A percentile compares a stretch with the other conserved stretches of the same genome.
phyloP scores from a whole-genome alignment of 2,797 vertebrate species.

The Merluccius polli region DNA sequence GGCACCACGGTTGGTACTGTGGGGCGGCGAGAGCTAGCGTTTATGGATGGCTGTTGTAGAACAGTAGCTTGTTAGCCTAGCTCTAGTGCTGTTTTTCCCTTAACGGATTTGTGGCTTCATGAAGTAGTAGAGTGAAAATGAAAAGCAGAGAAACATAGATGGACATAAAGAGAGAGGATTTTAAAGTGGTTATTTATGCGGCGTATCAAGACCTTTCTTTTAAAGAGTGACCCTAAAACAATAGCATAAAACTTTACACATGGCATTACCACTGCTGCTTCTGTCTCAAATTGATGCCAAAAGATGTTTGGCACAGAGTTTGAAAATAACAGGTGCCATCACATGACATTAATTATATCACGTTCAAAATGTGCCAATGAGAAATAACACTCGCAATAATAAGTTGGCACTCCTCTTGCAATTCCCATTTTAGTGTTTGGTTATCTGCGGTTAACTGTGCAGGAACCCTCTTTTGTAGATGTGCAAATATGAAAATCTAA shows the following conservation, averaged over 20 bases:
- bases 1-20: slow-evolving; percentile 87
- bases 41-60: slow-evolving; percentile 34
- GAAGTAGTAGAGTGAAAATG: background rate
- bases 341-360: background rate
- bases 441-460: background rate
- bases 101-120: background rate
- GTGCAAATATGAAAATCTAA: background rate
- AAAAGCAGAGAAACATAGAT: background rate
- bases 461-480: background rate
- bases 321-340: background rate
- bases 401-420: background rate
- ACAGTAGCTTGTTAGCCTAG: background rate
- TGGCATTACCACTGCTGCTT: background rate
- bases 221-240: background rate
- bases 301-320: background rate
- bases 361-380: background rate
- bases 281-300: background rate
- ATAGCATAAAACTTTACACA: background rate
- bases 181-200: background rate
- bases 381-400: background rate
- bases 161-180: background rate
- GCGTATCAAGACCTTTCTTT: background rate
- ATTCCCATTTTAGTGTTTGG: background rate
- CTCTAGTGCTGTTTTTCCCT: background rate
- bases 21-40: slow-evolving; percentile 6